Evolutionary conservation across 1,140 invertebrate species (phyloP), one percentile per base, ranked within the genome.

Genomic region (Papilio polytes): DNA sequence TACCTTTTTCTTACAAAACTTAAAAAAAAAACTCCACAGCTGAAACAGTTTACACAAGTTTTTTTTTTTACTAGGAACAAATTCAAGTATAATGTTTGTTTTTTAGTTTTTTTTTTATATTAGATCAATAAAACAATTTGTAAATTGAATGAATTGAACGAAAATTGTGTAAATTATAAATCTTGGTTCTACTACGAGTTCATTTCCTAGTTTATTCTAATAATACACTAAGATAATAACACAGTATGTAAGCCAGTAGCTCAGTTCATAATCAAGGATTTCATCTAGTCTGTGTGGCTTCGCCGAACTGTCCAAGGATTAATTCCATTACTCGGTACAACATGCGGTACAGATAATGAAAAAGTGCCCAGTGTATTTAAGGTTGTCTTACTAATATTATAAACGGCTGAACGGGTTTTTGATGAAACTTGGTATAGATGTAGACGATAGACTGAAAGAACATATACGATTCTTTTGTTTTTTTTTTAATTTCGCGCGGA

Each of bases 181-280:
- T 48, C 10, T 22, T 59, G 7, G 36, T 59, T 20, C n/a, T 59
- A 53, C 56, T 59, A 53, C 7, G n/a, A n/a, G n/a, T n/a, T n/a
- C n/a, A 59, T 59, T 59, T 8, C 20, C 20, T 22, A 59, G 59
- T 26, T 31, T 12, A 66, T 13, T 66, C 12, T 66, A 66, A 66
- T 66, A 66, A 26, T 66, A 31, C 10, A 15, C 6, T 26, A 41
- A 1, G 13, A 66, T 18, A 22, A 66, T 66, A 66, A 66, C 22
- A 26, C 63, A 70, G 63, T 36, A 70, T 13, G 63, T 31, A 70
- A 31, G 63, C 36, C 63, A 70, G 63, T 70, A 70, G 26, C 63
- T 31, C 63, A 70, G 63, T 70, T 70, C 63, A 36, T 70, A 31
- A 70, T 36, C 12, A 70, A 70, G 63, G 63, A 70, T 70, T 70